Conservation (phyloP, 2,113 vertebrate species). For the Balaeniceps rex region DNA sequence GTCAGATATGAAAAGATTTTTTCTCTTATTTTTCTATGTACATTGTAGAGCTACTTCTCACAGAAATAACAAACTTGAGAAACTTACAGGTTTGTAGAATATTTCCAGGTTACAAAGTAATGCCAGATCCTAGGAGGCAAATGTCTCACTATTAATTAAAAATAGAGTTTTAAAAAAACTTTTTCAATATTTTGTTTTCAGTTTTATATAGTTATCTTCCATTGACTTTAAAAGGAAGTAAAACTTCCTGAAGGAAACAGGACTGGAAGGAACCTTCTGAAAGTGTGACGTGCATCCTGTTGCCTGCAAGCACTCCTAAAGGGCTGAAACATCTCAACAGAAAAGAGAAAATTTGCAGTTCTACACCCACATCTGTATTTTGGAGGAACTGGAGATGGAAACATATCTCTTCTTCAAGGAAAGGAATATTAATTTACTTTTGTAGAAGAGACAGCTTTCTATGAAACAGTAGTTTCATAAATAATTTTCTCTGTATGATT, state of each 20-base stretch:
- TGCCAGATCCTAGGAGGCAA: neutral
- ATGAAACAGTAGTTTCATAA: neutral
- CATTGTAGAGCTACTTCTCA: neutral
- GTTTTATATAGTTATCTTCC: neutral
- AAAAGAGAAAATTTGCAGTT: neutral
- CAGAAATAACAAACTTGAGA: neutral
- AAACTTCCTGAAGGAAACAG: neutral
- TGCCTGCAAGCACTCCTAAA: neutral
- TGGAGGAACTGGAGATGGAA: neutral
- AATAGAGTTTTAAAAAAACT: neutral
- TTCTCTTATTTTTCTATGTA: neutral
- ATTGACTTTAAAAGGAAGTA: neutral
- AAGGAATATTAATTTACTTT: neutral
- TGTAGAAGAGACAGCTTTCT: neutral
- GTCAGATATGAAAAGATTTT: neutral
- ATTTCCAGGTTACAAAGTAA: neutral
- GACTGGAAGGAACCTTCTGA: neutral
- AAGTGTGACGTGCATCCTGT: neutral
- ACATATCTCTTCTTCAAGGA: neutral
- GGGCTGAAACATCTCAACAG: neutral
- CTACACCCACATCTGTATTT: neutral
- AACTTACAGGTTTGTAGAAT: neutral
- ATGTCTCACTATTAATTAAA: neutral
- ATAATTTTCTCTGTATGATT: neutral
- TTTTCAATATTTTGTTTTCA: neutral